phyloP scores from a whole-genome alignment of 2,797 vertebrate species.

The Micropoecilia bifurca region DNA sequence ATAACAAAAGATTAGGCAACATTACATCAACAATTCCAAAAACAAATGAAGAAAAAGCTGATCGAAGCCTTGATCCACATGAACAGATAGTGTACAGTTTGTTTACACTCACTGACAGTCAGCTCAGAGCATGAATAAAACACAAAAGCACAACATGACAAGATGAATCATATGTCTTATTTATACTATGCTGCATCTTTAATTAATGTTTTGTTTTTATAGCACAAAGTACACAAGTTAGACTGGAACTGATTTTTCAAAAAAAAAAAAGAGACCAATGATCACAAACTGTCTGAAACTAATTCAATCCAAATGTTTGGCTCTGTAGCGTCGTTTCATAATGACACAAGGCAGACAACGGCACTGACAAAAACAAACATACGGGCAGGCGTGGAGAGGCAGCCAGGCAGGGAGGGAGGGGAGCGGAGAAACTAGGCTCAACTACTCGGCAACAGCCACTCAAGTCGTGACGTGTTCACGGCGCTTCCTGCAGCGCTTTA shows the following conservation, averaged over 20 bases:
- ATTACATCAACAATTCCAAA: conserved; percentile 18
- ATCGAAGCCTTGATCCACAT: conserved; percentile 22
- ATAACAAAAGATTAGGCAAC: conserved; percentile 6
- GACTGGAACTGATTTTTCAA: conserved; percentile 12
- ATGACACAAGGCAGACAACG: conserved; percentile 74
- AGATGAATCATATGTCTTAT: neutral
- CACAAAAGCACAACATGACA: conserved; percentile 3
- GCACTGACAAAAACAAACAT: conserved; percentile 76
- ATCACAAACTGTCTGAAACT: neutral
- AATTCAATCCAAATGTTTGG: conserved; percentile 29
- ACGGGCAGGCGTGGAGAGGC: conserved; percentile 51
- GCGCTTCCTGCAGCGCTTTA: conserved; percentile 84
- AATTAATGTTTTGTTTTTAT: conserved; percentile 5
- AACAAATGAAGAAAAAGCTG: conserved; percentile 4
- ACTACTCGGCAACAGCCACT: conserved; percentile 89
- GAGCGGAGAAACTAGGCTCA: conserved; percentile 75
- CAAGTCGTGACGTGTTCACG: conserved; percentile 82
- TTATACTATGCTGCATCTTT: neutral
- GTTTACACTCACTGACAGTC: conserved; percentile 38
- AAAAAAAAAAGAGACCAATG: conserved; percentile 5
- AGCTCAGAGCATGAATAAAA: neutral
- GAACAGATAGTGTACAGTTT: conserved; percentile 30
- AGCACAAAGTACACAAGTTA: neutral
- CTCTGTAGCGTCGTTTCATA: conserved; percentile 72
- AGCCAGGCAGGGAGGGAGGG: conserved; percentile 24